These are phyloP conservation scores for Limnephilus rhombicus DNA, from an alignment of 2,888 invertebrate species.

Conservation along the genomic window DNA sequence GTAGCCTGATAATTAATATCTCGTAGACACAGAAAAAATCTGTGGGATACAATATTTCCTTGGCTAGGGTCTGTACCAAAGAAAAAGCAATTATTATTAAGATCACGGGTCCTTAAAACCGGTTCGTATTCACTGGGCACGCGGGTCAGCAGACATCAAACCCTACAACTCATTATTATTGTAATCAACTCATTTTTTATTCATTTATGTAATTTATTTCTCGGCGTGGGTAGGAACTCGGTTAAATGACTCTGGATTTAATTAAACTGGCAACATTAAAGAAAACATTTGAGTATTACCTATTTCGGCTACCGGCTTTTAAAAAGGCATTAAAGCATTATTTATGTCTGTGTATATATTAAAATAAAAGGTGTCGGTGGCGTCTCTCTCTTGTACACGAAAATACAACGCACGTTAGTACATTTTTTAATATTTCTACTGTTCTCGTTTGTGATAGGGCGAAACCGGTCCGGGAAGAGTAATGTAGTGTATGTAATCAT, in stretches of 20 bases:
- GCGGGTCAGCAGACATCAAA: not conserved
- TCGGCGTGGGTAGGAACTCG: not conserved
- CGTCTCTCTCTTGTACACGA: not conserved
- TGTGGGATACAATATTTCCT: not conserved
- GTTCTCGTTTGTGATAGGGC: not conserved
- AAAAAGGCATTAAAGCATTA: not conserved
- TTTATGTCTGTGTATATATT: not conserved
- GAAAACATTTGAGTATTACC: not conserved
- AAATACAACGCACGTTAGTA: not conserved
- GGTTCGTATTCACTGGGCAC: not conserved
- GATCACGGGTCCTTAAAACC: not conserved
- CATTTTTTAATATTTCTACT: not conserved
- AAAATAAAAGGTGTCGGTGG: not conserved
- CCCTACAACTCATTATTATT: not conserved
- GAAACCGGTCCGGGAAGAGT: too few relatives aligned
- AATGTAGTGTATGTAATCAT: too few relatives aligned
- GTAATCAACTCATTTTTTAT: constrained; percentile 16
- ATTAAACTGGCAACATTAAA: constrained; percentile 9
- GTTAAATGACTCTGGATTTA: constrained; percentile 18
- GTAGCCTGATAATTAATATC: not conserved
- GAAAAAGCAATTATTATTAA: not conserved
- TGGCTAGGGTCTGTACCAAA: not conserved
- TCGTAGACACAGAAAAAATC: not conserved
- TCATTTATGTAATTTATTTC: constrained; percentile 4
- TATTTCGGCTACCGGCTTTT: not conserved